A percentile compares a stretch with the other conserved stretches of the same genome.
Evolutionary conservation across 2,888 invertebrate genomes (phyloP).

Genomic region (Ochropleura leucogaster): DNA sequence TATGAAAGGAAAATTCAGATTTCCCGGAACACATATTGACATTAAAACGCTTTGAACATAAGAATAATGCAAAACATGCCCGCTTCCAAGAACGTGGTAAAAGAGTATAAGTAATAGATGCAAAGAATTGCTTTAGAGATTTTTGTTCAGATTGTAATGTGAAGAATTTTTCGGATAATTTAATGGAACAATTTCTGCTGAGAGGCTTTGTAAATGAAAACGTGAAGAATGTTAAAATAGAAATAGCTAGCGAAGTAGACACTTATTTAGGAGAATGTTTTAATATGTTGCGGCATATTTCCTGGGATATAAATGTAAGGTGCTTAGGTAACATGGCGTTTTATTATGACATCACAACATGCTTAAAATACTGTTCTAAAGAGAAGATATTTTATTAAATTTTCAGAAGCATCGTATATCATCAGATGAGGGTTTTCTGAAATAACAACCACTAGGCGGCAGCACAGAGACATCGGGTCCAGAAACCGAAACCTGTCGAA

Average conservation of each 20-base stretch:
- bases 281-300: conserved; percentile 47
- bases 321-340: conserved; percentile 22
- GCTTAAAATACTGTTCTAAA: conserved; percentile 14
- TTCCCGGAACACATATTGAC: conserved; percentile 62
- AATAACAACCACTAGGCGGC: too few species aligned
- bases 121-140: conserved; percentile 46
- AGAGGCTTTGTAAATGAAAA: conserved; percentile 40
- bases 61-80: conserved; percentile 61
- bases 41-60: conserved; percentile 65
- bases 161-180: conserved; percentile 55
- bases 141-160: conserved; percentile 42
- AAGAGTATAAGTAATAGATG: conserved; percentile 46
- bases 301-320: conserved; percentile 26
- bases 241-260: conserved; percentile 43
- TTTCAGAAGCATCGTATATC: background rate
- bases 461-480: too few species aligned
- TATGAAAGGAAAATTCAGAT: conserved; percentile 59
- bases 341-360: conserved; percentile 25
- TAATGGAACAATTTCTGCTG: conserved; percentile 34
- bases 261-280: conserved; percentile 51
- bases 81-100: conserved; percentile 47
- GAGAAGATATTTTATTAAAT: background rate
- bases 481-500: too few species aligned
- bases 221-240: conserved; percentile 43
- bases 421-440: background rate